Evolutionary conservation across 2,888 invertebrate species (phyloP).

Genomic region (Fissipunctia ypsillon): DNA sequence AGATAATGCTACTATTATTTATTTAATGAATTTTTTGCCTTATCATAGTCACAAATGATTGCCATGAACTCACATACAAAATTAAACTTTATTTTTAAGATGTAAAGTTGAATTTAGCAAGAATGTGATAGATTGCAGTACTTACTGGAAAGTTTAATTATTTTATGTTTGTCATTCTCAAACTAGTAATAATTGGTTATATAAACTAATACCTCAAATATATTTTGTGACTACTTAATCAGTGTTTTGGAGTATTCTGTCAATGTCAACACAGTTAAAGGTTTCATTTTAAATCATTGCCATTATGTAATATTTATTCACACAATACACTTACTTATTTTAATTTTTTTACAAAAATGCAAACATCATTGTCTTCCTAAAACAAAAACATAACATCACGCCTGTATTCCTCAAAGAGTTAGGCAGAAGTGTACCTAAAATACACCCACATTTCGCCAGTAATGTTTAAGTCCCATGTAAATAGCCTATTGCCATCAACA

Average conservation of each 20-base stretch:
- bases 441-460: no score
- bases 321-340: not conserved
- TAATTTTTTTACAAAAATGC: no score
- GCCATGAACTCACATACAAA: not conserved
- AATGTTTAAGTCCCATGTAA: no score
- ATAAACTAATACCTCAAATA: not conserved
- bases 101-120: not conserved
- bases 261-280: not conserved
- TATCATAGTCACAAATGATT: constrained; percentile 11
- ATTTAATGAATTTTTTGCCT: constrained; percentile 6
- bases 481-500: no score
- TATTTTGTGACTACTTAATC: not conserved
- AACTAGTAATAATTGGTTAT: not conserved
- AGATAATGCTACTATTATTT: constrained; percentile 1
- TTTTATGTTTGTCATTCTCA: not conserved
- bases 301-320: not conserved
- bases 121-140: not conserved
- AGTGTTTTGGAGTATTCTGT: not conserved
- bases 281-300: not conserved
- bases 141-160: constrained; percentile 4
- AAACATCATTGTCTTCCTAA: not conserved
- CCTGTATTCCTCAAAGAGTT: no score
- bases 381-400: no score
- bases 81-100: not conserved
- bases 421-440: no score